Evolutionary conservation across 2,888 invertebrate genomes (phyloP).

Genomic region (Thecophora atra): DNA sequence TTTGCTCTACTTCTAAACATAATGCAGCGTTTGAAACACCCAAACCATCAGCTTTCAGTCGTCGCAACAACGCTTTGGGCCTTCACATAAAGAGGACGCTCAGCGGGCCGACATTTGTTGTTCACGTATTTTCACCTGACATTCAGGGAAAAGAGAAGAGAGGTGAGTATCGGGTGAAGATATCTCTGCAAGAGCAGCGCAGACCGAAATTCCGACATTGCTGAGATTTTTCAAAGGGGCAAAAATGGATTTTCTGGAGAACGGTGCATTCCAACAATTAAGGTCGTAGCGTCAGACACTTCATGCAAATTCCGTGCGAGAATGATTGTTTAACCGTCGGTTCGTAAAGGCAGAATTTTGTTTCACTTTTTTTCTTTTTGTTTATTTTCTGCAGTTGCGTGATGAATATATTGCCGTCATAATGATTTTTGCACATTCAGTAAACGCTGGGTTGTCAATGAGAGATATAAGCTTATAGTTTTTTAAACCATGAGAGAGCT

Average conservation of each 20-base stretch:
- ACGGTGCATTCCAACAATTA: not conserved
- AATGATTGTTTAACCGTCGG: too few species aligned
- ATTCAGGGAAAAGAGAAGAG: not conserved
- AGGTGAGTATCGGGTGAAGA: conserved; percentile 1
- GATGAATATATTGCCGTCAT: too few species aligned
- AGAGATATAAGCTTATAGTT: too few species aligned
- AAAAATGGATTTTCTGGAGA: not conserved
- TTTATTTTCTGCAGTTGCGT: too few species aligned
- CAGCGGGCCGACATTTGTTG: not conserved
- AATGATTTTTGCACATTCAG: too few species aligned
- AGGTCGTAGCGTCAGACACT: not conserved
- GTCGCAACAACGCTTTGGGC: not conserved
- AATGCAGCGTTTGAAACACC: conserved; percentile 37
- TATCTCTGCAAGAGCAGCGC: not conserved
- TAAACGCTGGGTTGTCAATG: too few species aligned
- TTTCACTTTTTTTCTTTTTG: too few species aligned
- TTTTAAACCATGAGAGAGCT: too few species aligned
- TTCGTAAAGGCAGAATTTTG: too few species aligned
- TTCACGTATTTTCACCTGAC: not conserved
- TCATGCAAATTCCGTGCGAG: conserved; percentile 1
- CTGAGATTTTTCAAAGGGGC: not conserved
- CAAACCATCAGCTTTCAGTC: conserved; percentile 28
- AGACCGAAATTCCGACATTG: conserved; percentile 4
- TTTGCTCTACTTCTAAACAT: conserved; percentile 41
- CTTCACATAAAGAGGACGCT: too few species aligned